Evolutionary conservation across 64 coral and sea anemone species (phyloP).

Genomic region (Porites australiensis): DNA sequence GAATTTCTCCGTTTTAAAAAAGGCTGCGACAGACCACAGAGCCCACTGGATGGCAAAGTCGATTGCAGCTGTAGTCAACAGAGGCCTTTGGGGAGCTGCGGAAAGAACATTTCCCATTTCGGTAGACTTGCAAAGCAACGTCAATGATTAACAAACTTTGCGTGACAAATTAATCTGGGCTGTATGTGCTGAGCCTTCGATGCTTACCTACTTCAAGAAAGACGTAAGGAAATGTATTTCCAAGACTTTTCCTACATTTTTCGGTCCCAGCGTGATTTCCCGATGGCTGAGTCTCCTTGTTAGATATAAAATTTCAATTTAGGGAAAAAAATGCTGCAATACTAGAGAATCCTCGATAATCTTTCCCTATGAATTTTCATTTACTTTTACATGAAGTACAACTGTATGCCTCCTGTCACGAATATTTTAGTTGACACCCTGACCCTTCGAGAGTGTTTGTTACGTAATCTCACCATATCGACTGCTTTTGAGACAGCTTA

Average conservation of each 20-base stretch:
- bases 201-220: neutral
- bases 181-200: neutral
- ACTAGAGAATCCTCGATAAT: too few relatives aligned
- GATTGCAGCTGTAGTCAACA: slow-evolving; percentile 72
- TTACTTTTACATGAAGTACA: too few relatives aligned
- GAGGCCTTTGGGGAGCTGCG: neutral
- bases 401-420: too few relatives aligned
- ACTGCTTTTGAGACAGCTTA: neutral
- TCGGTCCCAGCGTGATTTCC: too few relatives aligned
- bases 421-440: too few relatives aligned
- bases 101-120: neutral
- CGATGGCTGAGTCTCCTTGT: too few relatives aligned
- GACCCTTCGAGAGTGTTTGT: neutral
- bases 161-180: neutral
- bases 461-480: neutral
- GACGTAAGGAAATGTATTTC: too few relatives aligned
- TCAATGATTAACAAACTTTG: neutral
- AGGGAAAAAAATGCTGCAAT: too few relatives aligned
- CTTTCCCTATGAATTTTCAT: too few relatives aligned
- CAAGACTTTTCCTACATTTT: too few relatives aligned
- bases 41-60: slow-evolving; percentile 94
- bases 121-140: too few relatives aligned
- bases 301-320: too few relatives aligned
- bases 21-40: slow-evolving; percentile 68
- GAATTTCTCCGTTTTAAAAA: slow-evolving; percentile 93